A percentile compares a stretch with the other conserved stretches of the same genome.
Evolutionary conservation across 1,140 invertebrate species (phyloP).

Genomic region (Hylaeus volcanicus): DNA sequence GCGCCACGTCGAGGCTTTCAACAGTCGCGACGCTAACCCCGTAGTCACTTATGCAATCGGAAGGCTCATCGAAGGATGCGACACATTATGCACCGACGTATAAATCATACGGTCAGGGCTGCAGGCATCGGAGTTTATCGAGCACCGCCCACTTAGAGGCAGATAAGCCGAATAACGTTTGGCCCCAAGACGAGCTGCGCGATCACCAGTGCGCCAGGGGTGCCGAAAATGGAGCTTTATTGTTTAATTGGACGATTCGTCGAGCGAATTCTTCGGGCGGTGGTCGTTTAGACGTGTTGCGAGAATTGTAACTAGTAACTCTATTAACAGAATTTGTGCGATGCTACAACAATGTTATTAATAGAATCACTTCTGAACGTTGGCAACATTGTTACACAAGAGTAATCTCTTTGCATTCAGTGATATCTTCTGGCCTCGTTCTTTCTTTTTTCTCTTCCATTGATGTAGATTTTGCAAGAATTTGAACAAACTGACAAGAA

Average conservation of each 20-base stretch:
- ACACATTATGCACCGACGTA: constrained; percentile 49
- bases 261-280: too few relatives aligned
- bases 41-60: constrained; percentile 61
- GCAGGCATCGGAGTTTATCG: constrained; percentile 48
- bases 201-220: neutral
- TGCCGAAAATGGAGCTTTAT: neutral
- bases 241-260: neutral
- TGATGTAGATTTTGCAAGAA: constrained; percentile 9
- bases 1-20: constrained; percentile 50
- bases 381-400: neutral
- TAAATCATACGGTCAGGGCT: constrained; percentile 50
- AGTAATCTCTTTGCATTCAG: neutral
- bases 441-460: neutral
- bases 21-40: constrained; percentile 52
- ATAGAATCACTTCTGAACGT: neutral
- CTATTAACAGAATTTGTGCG: too few relatives aligned
- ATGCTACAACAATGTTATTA: neutral
- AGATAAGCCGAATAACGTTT: constrained; percentile 43
- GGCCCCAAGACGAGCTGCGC: constrained; percentile 8
- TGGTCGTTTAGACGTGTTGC: too few relatives aligned
- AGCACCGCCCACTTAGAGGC: constrained; percentile 41
- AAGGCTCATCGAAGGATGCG: constrained; percentile 56
- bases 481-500: neutral
- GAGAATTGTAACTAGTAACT: too few relatives aligned
- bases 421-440: neutral